A percentile compares a stretch with the other conserved stretches of the same genome.
Evolutionary conservation across 1,140 invertebrate species (phyloP).

Genomic region (Copidosoma floridanum): DNA sequence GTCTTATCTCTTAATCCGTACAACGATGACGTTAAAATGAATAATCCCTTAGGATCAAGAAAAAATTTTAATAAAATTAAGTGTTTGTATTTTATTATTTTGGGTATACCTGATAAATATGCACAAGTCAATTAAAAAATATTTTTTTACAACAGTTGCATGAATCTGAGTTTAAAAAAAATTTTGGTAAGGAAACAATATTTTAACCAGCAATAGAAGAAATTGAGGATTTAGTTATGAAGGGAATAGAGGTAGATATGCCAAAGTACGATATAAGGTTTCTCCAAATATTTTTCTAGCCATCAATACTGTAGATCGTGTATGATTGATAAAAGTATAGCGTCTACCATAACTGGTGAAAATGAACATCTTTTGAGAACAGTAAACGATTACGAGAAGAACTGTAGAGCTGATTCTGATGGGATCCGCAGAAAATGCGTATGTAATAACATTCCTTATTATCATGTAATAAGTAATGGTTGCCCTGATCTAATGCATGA

Average conservation of each 20-base stretch:
- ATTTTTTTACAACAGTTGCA: neutral
- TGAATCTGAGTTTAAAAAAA: neutral
- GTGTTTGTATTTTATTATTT: neutral
- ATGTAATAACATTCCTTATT: constrained; percentile 22
- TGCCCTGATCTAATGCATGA: constrained; percentile 17
- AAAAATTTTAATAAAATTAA: too few relatives aligned
- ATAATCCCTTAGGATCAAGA: too few relatives aligned
- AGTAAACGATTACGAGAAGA: constrained; percentile 16
- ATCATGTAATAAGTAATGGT: constrained; percentile 23
- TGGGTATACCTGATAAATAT: neutral
- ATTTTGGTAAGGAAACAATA: too few relatives aligned
- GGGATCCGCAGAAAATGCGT: constrained; percentile 29
- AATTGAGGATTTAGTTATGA: too few relatives aligned
- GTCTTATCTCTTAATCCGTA: too few relatives aligned
- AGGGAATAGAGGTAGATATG: too few relatives aligned
- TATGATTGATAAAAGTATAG: constrained; percentile 9
- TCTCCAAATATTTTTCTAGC: constrained; percentile 18
- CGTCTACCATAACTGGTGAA: constrained; percentile 8
- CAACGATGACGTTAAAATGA: too few relatives aligned
- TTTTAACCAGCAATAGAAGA: too few relatives aligned
- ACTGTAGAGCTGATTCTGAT: neutral
- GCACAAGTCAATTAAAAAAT: neutral
- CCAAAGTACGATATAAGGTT: constrained; percentile 18
- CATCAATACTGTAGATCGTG: constrained; percentile 25
- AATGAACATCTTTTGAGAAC: constrained; percentile 16